Percentiles rank a stretch among this genome's conserved stretches.
Conservation (phyloP, 2,888 invertebrate genomes). For the Scaptomyza tumidula region DNA sequence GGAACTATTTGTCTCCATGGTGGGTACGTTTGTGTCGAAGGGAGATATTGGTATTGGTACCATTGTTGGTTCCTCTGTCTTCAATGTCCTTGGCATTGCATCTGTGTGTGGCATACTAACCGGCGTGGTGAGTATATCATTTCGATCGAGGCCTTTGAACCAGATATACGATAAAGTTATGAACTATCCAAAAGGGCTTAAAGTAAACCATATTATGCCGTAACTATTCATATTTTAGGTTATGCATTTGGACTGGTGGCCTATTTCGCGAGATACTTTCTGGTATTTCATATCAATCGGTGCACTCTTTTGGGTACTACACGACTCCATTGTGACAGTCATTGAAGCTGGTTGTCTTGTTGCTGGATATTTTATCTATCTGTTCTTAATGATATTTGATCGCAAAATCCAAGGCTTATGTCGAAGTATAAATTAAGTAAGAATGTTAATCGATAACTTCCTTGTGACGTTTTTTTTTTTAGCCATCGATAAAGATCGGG, state of each 20-base stretch:
- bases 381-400: slow-evolving; percentile 36
- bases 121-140: slow-evolving; percentile 86
- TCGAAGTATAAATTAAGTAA: slow-evolving; percentile 30
- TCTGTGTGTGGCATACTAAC: slow-evolving; percentile 91
- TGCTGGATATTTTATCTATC: slow-evolving; percentile 26
- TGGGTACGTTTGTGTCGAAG: slow-evolving; percentile 92
- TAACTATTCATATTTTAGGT: neutral
- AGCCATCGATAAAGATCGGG: slow-evolving; percentile 8
- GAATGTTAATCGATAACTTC: no score
- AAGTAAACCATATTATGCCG: no score
- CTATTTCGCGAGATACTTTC: slow-evolving; percentile 48
- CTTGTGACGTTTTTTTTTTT: no score
- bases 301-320: slow-evolving; percentile 14
- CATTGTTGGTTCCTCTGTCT: slow-evolving; percentile 92
- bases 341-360: slow-evolving; percentile 33
- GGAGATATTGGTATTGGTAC: slow-evolving; percentile 93
- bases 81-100: slow-evolving; percentile 91
- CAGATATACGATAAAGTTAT: no score
- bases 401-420: slow-evolving; percentile 15
- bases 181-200: no score
- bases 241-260: slow-evolving; percentile 65
- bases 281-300: slow-evolving; percentile 52
- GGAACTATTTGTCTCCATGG: slow-evolving; percentile 93
- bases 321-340: slow-evolving; percentile 18
- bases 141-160: no score